Evolutionary conservation across 2,888 invertebrate species (phyloP).

Genomic region (Rotaria socialis): DNA sequence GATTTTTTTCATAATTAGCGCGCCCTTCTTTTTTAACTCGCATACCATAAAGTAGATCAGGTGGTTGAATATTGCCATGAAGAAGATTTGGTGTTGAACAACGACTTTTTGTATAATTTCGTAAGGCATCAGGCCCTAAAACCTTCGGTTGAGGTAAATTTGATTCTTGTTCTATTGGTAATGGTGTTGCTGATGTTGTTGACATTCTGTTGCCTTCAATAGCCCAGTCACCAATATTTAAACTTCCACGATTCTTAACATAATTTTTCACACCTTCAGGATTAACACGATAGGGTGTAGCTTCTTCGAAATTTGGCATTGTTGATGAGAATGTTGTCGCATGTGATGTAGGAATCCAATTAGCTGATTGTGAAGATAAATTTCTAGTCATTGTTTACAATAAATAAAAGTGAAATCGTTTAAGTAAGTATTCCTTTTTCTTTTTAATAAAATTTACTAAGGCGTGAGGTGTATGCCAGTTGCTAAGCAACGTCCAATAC

Average conservation of each 20-base stretch:
- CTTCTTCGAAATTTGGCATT: background rate
- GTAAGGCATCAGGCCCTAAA: background rate
- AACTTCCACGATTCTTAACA: constrained; percentile 40
- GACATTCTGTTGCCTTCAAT: background rate
- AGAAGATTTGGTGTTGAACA: constrained; percentile 41
- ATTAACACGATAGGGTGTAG: constrained; percentile 37
- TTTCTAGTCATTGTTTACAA: background rate
- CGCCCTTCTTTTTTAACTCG: constrained; percentile 41
- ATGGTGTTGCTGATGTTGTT: background rate
- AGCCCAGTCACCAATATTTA: constrained; percentile 41
- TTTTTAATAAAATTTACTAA: no score
- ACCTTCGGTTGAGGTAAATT: constrained; percentile 24
- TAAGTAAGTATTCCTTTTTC: no score
- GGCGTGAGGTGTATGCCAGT: background rate
- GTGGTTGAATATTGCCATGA: constrained; percentile 38
- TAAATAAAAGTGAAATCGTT: background rate
- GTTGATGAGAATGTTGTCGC: background rate
- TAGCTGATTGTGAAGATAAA: background rate
- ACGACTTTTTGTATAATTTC: constrained; percentile 29
- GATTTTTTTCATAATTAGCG: constrained; percentile 44
- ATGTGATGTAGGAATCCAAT: background rate
- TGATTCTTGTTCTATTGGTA: background rate
- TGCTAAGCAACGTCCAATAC: constrained; percentile 5
- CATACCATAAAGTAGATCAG: constrained; percentile 38
- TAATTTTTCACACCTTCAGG: constrained; percentile 44